Base-by-base conservation (phyloP, 2,113 vertebrate species). In the Mellivora capensis region DNA sequence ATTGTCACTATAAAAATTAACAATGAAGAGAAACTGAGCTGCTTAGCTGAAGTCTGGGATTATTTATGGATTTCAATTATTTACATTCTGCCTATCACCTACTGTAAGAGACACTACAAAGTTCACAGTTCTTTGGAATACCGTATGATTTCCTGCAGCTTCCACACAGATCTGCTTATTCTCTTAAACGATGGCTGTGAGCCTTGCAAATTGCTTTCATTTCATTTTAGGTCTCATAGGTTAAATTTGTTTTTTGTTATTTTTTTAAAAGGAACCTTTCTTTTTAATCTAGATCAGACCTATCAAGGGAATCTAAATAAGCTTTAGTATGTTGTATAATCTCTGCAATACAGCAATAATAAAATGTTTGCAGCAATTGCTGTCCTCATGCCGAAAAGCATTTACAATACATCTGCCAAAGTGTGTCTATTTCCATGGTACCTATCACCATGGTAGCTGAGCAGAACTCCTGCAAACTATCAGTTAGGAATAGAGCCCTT, bases 391-490 rank as follows among this genome's bases (percentile, higher is more conserved):
- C 57, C 31, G 44, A 25, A 72, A 89, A 61, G 93, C 90, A 44
- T 29, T 29, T 61, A 91, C 37, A 95, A 94, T 64, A 71, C 84
- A 47, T 84, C 61, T 85, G 79, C 93, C 83, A 42, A 84, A 96
- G 52, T 59, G 15, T 95, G 72, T 97, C 92, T 96, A 90, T 97
- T 97, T 95, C 97, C 98, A 97, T 97, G 96, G 97, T 42, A 93
- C 95, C 95, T 77, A 77, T 98, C 62, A 87, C 97, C 97, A 98
- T 98, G 98, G 98, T 17, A 97, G 84, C 96, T 3, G 94, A 79
- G 96, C 82, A 86, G 52, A 29, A 18, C 82, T 93, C 31, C 69
- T 62, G 29, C 57, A 97, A 97, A 96, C 89, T 93, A 91, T 94
- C 64, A 81, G 80, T 95, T 90, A 72, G 72, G 67, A 94, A 97